Evolutionary conservation across 2,888 invertebrate species (phyloP).

Genomic region (Drosophila mimetica): DNA sequence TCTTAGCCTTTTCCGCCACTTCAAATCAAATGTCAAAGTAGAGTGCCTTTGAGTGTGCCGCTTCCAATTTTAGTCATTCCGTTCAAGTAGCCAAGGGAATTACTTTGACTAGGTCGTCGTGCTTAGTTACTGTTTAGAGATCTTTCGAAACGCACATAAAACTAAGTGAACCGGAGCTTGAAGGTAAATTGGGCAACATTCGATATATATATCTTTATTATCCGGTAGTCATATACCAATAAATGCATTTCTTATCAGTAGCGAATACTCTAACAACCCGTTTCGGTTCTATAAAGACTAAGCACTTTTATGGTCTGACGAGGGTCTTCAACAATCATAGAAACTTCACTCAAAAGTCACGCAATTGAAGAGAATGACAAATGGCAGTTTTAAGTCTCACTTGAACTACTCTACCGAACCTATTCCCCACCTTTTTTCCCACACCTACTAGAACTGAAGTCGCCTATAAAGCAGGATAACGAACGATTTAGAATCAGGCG

Average conservation of each 20-base stretch:
- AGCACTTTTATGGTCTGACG: constrained; percentile 20
- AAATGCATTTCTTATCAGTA: constrained; percentile 9
- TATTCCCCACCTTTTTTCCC: constrained; percentile 24
- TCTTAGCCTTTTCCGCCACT: neutral
- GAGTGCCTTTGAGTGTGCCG: constrained; percentile 11
- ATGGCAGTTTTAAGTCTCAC: constrained; percentile 60
- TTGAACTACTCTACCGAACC: constrained; percentile 51
- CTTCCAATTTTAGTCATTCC: constrained; percentile 15
- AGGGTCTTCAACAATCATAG: constrained; percentile 25
- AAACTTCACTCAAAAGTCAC: constrained; percentile 60
- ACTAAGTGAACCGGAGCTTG: constrained; percentile 1
- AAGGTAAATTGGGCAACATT: constrained; percentile 10
- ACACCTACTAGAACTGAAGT: constrained; percentile 23
- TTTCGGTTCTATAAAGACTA: neutral
- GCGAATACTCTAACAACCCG: neutral
- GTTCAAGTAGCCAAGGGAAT: constrained; percentile 19
- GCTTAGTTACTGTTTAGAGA: constrained; percentile 16
- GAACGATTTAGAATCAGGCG: constrained; percentile 65
- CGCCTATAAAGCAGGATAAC: constrained; percentile 52
- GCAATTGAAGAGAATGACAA: constrained; percentile 57
- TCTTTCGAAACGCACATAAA: constrained; percentile 17
- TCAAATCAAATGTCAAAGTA: constrained; percentile 4
- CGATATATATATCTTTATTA: constrained; percentile 30
- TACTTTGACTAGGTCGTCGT: constrained; percentile 30
- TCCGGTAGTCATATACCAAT: neutral